These are phyloP conservation scores for Oncorhynchus mykiss DNA, from an alignment of 2,113 vertebrate species.

Conservation along the genomic window DNA sequence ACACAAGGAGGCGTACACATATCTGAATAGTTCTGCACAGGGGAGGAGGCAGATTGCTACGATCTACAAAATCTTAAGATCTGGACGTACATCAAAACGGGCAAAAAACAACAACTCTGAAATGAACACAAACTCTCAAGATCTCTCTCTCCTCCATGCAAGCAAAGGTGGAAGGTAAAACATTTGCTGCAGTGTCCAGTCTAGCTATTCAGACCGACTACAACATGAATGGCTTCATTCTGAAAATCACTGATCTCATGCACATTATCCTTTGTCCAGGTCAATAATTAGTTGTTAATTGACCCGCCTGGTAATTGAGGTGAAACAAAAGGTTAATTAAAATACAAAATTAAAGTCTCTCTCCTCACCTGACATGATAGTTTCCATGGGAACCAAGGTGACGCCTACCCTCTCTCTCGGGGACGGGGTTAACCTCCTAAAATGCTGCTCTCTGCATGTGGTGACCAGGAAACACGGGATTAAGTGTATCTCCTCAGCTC, in stretches of 20 bases:
- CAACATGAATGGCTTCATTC: no score
- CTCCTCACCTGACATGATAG: no score
- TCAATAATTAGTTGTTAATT: no score
- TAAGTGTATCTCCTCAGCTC: slow-evolving; percentile 66
- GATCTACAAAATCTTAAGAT: neutral
- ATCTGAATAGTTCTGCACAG: neutral
- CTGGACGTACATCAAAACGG: slow-evolving; percentile 44
- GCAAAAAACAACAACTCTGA: neutral
- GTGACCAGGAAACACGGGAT: slow-evolving; percentile 72
- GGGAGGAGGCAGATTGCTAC: neutral
- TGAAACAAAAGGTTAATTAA: no score
- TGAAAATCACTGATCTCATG: no score
- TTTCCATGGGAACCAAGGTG: neutral
- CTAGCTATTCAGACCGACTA: no score
- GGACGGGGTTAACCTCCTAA: slow-evolving; percentile 25
- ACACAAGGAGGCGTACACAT: neutral
- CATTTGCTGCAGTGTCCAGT: no score
- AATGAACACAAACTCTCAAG: neutral
- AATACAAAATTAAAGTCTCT: no score
- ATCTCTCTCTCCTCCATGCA: neutral
- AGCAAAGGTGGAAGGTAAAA: neutral
- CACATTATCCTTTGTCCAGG: no score
- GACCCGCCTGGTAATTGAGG: no score
- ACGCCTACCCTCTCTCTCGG: neutral
- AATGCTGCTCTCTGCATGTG: slow-evolving; percentile 51